Percentiles rank a stretch among this genome's conserved stretches.
These are phyloP conservation scores for Nephrotoma appendiculata DNA, from an alignment of 2,888 invertebrate genomes.

Conservation along the genomic window DNA sequence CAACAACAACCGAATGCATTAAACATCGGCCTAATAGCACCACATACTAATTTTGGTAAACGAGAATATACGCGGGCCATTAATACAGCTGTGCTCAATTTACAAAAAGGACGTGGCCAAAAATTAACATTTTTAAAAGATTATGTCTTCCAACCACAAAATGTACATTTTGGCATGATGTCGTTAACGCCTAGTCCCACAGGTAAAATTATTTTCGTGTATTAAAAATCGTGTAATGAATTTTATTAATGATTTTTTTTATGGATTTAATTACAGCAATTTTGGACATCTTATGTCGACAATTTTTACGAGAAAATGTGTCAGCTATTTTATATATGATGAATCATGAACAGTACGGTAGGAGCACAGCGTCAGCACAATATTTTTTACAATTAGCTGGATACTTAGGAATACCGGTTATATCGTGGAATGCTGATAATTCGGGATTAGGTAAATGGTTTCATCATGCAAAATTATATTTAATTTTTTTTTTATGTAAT, in stretches of 20 bases:
- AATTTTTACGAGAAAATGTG: conserved; percentile 77
- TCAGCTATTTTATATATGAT: conserved; percentile 88
- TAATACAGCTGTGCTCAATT: conserved; percentile 42
- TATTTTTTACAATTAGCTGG: conserved; percentile 88
- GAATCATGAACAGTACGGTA: conserved; percentile 88
- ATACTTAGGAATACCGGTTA: conserved; percentile 89
- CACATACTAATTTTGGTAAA: conserved; percentile 36
- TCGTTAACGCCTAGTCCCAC: conserved; percentile 59
- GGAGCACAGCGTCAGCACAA: conserved; percentile 86
- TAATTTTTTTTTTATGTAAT: no score
- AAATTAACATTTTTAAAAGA: conserved; percentile 46
- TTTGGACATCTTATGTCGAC: conserved; percentile 73
- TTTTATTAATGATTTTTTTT: conserved; percentile 11
- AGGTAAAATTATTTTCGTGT: conserved; percentile 35
- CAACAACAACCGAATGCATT: conserved; percentile 19
- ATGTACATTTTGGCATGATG: conserved; percentile 52
- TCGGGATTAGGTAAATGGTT: conserved; percentile 54
- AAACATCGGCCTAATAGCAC: conserved; percentile 31
- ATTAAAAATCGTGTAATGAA: not conserved
- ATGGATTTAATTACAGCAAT: conserved; percentile 47
- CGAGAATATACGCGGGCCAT: conserved; percentile 53
- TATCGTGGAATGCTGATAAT: conserved; percentile 96
- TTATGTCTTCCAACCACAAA: conserved; percentile 44
- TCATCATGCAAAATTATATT: no score
- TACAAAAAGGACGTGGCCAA: conserved; percentile 41